Evolutionary conservation across 2,888 invertebrate genomes (phyloP), one percentile per base, ranked within the genome.

Genomic region (Mamestra brassicae): DNA sequence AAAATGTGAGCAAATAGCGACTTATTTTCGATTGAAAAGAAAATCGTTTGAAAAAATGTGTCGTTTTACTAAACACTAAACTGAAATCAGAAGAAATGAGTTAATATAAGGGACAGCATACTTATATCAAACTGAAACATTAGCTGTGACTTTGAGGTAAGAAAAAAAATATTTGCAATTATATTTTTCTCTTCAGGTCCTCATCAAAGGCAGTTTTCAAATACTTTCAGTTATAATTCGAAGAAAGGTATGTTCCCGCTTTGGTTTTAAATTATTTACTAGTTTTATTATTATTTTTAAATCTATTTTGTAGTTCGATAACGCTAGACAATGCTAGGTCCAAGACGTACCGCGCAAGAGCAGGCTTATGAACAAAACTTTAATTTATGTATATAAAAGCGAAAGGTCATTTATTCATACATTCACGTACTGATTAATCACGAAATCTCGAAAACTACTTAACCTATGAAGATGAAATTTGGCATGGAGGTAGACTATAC

Each of bases 151-250:
- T 11, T 54, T 38, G n/a, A 61, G 75, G 75, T 74, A 75, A 75
- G 75, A 55, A 55, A 60, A 65, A 64, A 76, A 45, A 76, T 75
- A 26, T 47, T 73, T 76, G 34, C 68, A 75, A n/a, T 62, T 36
- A 69, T 69, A 55, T 54, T 76, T 76, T 75, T 62, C 55, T 76
- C 61, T 57, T 75, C 69, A 76, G 76, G 76, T 76, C 62, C 55
- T 55, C 76, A 26, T 7, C 76, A 62, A 62, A 36, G 17, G 69
- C 55, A 42, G 55, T 36, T 34, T 42, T 8, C 34, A 55, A 75
- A 69, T 70, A n/a, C 60, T 38, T 42, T n/a, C 69, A 50, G 75
- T 57, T 50, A 34, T 61, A 68, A 38, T 42, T 69, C 76, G 36
- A 76, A 54, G 50, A 36, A 69, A 62, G 76, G 76, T 75, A 69